These are phyloP conservation scores for Marronus borbonicus DNA, from an alignment of 2,888 invertebrate species.

Conservation along the genomic window DNA sequence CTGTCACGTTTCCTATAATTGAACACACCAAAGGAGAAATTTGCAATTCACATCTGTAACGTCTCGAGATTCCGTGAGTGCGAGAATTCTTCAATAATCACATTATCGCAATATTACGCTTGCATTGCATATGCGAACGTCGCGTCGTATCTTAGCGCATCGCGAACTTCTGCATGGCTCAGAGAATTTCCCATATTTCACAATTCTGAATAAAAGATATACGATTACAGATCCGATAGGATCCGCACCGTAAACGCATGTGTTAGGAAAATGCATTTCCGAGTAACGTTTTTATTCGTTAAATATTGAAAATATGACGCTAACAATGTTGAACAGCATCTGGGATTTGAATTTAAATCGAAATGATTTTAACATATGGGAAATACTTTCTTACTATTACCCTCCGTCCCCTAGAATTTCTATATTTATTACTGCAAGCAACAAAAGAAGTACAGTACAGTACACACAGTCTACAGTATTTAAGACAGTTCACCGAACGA, in stretches of 20 bases:
- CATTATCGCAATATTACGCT: constrained; percentile 21
- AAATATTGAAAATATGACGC: too few species aligned
- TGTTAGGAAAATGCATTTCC: neutral
- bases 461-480: too few species aligned
- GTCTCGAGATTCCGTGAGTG: neutral
- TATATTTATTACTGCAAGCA: too few species aligned
- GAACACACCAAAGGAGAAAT: neutral
- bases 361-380: too few species aligned
- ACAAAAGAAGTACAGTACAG: too few species aligned
- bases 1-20: constrained; percentile 17
- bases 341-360: too few species aligned
- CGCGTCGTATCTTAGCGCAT: neutral
- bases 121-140: constrained; percentile 15
- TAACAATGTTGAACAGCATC: too few species aligned
- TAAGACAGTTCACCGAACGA: too few species aligned
- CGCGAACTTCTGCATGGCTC: neutral
- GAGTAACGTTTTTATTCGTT: neutral
- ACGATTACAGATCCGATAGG: constrained; percentile 2
- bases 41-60: constrained; percentile 8
- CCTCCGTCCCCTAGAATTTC: too few species aligned
- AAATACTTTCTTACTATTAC: too few species aligned
- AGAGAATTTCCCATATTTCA: constrained; percentile 23
- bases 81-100: constrained; percentile 27
- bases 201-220: neutral
- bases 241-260: neutral